Evolutionary conservation across 2,888 invertebrate species (phyloP).

Genomic region (Latrodectus hesperus): DNA sequence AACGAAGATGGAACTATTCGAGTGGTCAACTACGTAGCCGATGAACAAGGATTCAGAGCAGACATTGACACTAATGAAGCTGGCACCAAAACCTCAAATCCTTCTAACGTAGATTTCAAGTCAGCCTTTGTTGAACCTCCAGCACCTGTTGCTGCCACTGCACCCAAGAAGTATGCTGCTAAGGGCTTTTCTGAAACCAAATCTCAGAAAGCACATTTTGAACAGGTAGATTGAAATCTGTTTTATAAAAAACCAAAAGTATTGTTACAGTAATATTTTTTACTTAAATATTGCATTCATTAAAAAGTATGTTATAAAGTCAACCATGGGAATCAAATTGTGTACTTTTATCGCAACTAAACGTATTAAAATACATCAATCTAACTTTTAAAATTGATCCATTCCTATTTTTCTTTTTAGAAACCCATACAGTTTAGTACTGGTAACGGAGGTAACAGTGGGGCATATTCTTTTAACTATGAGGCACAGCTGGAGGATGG

Average conservation of each 20-base stretch:
- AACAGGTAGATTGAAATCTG: slow-evolving; percentile 19
- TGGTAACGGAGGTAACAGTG: not conserved
- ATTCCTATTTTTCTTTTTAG: not conserved
- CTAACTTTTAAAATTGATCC: too few relatives aligned
- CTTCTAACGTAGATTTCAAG: slow-evolving; percentile 50
- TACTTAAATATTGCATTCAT: too few relatives aligned
- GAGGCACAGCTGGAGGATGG: slow-evolving; percentile 54
- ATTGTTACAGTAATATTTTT: not conserved
- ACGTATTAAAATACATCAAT: too few relatives aligned
- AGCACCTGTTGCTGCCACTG: not conserved
- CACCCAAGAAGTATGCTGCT: slow-evolving; percentile 19
- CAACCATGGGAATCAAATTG: too few relatives aligned
- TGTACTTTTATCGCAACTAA: too few relatives aligned
- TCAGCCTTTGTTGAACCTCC: slow-evolving; percentile 48
- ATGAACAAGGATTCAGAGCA: slow-evolving; percentile 59
- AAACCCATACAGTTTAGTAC: slow-evolving; percentile 39
- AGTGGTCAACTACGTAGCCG: slow-evolving; percentile 57
- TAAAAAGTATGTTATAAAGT: too few relatives aligned
- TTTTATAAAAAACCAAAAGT: not conserved
- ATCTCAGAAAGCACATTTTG: slow-evolving; percentile 15
- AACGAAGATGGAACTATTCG: slow-evolving; percentile 57
- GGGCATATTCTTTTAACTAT: slow-evolving; percentile 48
- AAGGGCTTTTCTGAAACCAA: not conserved
- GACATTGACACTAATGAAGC: slow-evolving; percentile 66
- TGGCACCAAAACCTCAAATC: slow-evolving; percentile 61